phyloP scores from a whole-genome alignment of 2,888 invertebrate genomes.

The Harmothoe impar region DNA sequence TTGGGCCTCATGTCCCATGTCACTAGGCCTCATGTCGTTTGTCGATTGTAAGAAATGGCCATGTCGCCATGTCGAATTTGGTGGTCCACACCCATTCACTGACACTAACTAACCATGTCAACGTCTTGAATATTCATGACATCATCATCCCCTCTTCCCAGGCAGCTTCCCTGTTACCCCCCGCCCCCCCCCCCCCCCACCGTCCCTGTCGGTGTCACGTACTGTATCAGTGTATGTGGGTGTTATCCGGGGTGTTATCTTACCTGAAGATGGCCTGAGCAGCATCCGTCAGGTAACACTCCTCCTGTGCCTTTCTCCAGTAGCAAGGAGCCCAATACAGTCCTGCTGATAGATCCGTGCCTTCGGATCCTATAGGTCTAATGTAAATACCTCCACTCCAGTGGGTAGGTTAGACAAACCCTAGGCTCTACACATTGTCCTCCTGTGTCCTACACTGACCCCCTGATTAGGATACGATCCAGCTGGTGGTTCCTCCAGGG shows the following conservation, averaged over 20 bases:
- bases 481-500: background rate
- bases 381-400: slow-evolving; percentile 4
- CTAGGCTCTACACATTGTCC: too few species aligned
- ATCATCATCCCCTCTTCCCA: background rate
- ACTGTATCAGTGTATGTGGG: too few species aligned
- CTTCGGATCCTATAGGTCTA: background rate
- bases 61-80: too few species aligned
- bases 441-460: too few species aligned
- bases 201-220: too few species aligned
- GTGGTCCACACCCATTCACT: too few species aligned
- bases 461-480: background rate
- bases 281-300: background rate
- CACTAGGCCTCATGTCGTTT: too few species aligned
- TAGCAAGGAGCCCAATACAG: background rate
- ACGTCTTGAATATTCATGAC: slow-evolving; percentile 16
- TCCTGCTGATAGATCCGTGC: background rate
- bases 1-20: too few species aligned
- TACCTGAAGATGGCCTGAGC: background rate
- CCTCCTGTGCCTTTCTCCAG: background rate
- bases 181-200: background rate
- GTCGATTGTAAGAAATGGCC: too few species aligned
- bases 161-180: background rate
- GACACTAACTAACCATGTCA: background rate
- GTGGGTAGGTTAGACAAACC: background rate
- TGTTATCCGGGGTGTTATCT: background rate